Evolutionary conservation across 1,140 invertebrate species (phyloP).

Genomic region (Eciton burchellii): DNA sequence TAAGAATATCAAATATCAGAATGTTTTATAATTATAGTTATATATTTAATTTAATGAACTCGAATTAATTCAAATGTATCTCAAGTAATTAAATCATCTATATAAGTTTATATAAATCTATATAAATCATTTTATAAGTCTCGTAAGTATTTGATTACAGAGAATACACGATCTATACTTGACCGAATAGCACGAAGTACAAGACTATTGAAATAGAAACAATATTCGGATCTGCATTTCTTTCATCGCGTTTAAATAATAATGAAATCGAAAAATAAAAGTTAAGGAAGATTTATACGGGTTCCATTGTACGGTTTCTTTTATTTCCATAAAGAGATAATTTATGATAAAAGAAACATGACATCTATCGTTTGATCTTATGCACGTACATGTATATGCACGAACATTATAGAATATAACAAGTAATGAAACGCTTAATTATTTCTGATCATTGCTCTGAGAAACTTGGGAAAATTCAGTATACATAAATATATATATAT

Average conservation of each 20-base stretch:
- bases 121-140: too few species aligned
- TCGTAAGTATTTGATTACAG: too few species aligned
- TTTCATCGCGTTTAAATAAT: too few species aligned
- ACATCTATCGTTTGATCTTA: slow-evolving; percentile 3
- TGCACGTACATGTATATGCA: background rate
- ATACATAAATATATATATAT: background rate
- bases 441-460: background rate
- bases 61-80: too few species aligned
- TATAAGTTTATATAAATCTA: too few species aligned
- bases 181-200: background rate
- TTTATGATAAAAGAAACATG: slow-evolving; percentile 20
- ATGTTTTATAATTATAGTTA: too few species aligned
- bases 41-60: too few species aligned
- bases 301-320: slow-evolving; percentile 17
- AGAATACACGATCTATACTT: background rate
- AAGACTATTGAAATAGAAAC: background rate
- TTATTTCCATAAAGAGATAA: slow-evolving; percentile 28
- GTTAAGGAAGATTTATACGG: slow-evolving; percentile 37
- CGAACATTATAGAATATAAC: background rate
- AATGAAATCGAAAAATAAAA: slow-evolving; percentile 19
- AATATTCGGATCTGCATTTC: too few species aligned
- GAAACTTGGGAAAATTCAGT: background rate
- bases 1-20: too few species aligned
- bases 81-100: too few species aligned
- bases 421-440: background rate